Base-by-base conservation (phyloP, 2,888 invertebrate species). In the Mongoloraphidia duomilia region DNA sequence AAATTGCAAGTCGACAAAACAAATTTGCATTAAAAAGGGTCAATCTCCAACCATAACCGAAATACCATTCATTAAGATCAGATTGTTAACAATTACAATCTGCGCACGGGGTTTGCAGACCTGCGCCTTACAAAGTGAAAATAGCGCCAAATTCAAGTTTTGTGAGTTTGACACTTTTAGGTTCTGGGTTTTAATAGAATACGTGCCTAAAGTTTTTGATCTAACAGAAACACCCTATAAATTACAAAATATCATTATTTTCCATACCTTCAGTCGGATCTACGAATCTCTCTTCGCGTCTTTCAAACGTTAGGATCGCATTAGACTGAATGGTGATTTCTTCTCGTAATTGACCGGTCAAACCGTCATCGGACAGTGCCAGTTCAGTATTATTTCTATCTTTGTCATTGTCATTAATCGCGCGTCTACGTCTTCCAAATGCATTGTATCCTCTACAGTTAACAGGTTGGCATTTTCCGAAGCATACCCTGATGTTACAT, bases 301-400 rank as follows among this genome's bases (percentile, higher is more conserved):
- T 80, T 66, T 93, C 92, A 60, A 91, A 78, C 55, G 93, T 92
- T 60, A 90, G 71, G 63, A 94, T 93, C 58, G 87, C 85, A 70
- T 93, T 93, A 50, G 92, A 93, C 63, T 86, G 83, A 53, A 93
- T 91, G 41, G 87, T 88, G 59, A 93, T 92, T 73, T 93, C 93
- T 73, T 93, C 92, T 61, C 92, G 78, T 57, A 90, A 74, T 67
- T 88, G 86, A 55, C 91, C 92, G 61, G 83, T 80, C 52, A 78
- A 67, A 47, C 73, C 67, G 53, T 74, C 70, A 45, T 76, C 77
- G 50, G 72, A 67, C 43, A 76, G 61, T 36, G 79, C 77, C 48
- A 80, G 67, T 49, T 78, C 77, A 36, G 80, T 79, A 55, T 73
- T 70, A 58, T 73, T 74, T 37, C 63, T 60, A 52, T 70, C 64